These are phyloP conservation scores for Seladonia tumulorum DNA, from an alignment of 2,888 invertebrate genomes.

Conservation along the genomic window DNA sequence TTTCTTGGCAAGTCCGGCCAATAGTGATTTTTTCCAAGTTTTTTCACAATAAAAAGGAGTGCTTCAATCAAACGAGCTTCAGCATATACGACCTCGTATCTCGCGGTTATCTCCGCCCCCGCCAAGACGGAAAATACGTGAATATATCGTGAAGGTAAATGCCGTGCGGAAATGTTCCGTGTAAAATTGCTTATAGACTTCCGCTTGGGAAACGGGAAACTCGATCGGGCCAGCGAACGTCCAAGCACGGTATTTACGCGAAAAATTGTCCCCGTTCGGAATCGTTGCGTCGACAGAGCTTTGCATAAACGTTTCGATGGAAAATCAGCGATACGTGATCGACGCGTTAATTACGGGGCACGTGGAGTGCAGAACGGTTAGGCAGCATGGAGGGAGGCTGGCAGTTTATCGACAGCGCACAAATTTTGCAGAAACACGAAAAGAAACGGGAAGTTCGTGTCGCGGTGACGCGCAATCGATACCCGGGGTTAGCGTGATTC, in stretches of 20 bases:
- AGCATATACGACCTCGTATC: neutral
- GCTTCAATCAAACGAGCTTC: too few species aligned
- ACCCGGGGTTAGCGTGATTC: conserved; percentile 34
- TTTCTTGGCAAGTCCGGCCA: too few species aligned
- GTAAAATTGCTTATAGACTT: neutral
- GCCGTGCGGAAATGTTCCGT: neutral
- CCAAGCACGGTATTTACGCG: neutral
- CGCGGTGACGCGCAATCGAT: conserved; percentile 23
- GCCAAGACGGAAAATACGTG: neutral
- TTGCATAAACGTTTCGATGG: conserved; percentile 5
- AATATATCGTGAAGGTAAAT: neutral
- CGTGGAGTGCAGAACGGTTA: neutral
- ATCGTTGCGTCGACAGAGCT: neutral
- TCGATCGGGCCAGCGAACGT: neutral
- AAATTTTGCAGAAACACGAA: conserved; percentile 11
- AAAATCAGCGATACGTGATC: conserved; percentile 8
- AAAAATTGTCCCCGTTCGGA: conserved; percentile 2
- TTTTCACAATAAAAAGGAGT: too few species aligned
- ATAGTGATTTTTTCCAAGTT: too few species aligned
- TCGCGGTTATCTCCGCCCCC: neutral
- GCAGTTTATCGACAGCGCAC: neutral
- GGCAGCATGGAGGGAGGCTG: neutral
- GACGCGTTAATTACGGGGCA: conserved; percentile 17
- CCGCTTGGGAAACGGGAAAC: neutral
- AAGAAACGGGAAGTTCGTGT: conserved; percentile 11